phyloP scores from a whole-genome alignment of 2,797 vertebrate species.

The Tadarida brasiliensis region DNA sequence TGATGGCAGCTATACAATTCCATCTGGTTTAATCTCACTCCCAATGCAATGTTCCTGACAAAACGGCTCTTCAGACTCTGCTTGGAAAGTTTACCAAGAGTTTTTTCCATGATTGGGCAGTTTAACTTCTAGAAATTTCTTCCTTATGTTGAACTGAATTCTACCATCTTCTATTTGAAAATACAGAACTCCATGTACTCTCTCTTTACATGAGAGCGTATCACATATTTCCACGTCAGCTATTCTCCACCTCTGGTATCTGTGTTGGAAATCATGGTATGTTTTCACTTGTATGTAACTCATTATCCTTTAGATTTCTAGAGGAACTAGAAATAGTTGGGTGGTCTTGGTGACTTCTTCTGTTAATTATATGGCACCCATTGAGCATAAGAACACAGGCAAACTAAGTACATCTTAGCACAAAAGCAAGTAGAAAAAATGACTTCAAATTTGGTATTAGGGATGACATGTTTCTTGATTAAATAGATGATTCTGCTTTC shows the following conservation, averaged over 20 bases:
- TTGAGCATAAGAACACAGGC: background rate
- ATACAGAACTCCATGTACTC: background rate
- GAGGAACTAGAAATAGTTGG: conserved; percentile 4
- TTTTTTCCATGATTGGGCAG: conserved; percentile 51
- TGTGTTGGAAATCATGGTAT: conserved; percentile 14
- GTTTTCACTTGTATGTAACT: background rate
- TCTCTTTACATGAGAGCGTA: background rate
- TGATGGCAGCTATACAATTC: conserved; percentile 41
- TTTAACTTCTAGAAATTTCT: conserved; percentile 65
- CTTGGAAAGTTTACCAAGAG: conserved; percentile 47
- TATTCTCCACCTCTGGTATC: background rate
- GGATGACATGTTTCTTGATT: background rate
- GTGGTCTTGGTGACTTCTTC: background rate
- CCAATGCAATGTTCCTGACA: conserved; percentile 43
- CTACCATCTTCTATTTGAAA: conserved; percentile 20
- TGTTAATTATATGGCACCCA: background rate
- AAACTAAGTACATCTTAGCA: conserved; percentile 10
- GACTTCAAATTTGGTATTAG: conserved; percentile 7
- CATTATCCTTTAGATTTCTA: conserved; percentile 46
- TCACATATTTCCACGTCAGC: background rate
- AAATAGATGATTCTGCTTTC: conserved; percentile 52
- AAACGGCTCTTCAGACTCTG: conserved; percentile 56
- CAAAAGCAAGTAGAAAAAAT: conserved; percentile 57
- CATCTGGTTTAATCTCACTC: conserved; percentile 62
- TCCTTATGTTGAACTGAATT: conserved; percentile 13